Evolutionary conservation across 2,113 vertebrate species (phyloP).

Genomic region (Vulpes vulpes): DNA sequence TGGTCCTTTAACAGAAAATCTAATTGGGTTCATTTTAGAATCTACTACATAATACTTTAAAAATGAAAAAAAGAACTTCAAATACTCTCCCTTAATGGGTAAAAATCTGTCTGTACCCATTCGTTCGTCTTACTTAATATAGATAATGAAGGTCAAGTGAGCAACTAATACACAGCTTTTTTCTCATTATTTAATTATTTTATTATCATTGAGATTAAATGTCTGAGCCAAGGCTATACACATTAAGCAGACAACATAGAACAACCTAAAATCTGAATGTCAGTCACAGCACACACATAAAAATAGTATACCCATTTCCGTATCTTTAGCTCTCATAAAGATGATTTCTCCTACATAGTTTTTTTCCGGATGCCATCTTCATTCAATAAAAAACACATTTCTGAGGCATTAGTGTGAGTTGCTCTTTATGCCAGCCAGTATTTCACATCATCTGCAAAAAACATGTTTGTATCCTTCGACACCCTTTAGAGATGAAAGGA

Average conservation of each 20-base stretch:
- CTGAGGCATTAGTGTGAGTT: constrained; percentile 66
- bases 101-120: not conserved
- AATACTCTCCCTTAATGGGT: not conserved
- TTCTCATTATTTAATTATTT: constrained; percentile 13
- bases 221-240: not conserved
- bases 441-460: constrained; percentile 80
- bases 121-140: not conserved
- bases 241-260: constrained; percentile 45
- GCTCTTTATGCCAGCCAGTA: constrained; percentile 79
- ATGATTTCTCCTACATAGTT: constrained; percentile 52
- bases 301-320: not conserved
- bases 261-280: not conserved
- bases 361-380: constrained; percentile 68
- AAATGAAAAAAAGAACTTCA: not conserved
- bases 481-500: constrained; percentile 76
- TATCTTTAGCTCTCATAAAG: constrained; percentile 16
- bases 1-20: not conserved
- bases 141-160: not conserved
- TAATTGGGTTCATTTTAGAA: not conserved
- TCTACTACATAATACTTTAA: not conserved
- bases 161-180: not conserved
- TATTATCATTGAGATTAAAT: constrained; percentile 52
- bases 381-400: constrained; percentile 77
- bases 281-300: not conserved
- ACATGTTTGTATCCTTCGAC: constrained; percentile 76